These are phyloP conservation scores for western clawed frog (Xenopus tropicalis) DNA, from an alignment of 2,113 vertebrate species.

Conservation along the genomic window DNA sequence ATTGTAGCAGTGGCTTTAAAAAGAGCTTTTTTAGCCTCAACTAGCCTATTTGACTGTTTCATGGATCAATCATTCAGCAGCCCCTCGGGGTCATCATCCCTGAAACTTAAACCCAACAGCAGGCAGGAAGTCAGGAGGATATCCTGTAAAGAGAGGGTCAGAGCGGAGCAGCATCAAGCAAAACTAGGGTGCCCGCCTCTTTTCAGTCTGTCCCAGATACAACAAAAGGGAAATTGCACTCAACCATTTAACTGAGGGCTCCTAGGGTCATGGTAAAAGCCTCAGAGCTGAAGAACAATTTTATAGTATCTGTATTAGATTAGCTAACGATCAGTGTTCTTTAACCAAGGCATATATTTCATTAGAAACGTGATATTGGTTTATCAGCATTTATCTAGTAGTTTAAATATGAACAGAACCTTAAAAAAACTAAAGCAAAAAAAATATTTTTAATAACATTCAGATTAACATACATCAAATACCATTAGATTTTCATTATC, in stretches of 20 bases:
- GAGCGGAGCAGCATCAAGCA: constrained; percentile 35
- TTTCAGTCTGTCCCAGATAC: not conserved
- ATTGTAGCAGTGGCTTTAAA: not conserved
- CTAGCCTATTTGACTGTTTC: constrained; percentile 7
- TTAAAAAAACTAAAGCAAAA: too few species aligned
- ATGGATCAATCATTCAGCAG: constrained; percentile 27
- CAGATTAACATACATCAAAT: too few species aligned
- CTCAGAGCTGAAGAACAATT: not conserved
- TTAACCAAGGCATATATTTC: not conserved
- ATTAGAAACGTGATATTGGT: not conserved
- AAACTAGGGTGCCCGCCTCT: constrained; percentile 9
- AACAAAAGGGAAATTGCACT: constrained; percentile 19
- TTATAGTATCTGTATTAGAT: not conserved
- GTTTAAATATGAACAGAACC: too few species aligned
- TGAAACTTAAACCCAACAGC: constrained; percentile 17
- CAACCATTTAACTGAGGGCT: constrained; percentile 8
- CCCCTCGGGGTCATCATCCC: constrained; percentile 17
- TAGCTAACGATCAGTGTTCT: too few species aligned
- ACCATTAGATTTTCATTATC: too few species aligned
- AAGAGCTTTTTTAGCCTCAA: constrained; percentile 12
- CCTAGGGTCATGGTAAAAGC: not conserved
- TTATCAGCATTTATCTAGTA: too few species aligned
- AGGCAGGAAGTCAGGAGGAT: constrained; percentile 44
- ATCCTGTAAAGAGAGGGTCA: constrained; percentile 42
- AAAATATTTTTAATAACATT: too few species aligned